Percentiles rank a stretch among this genome's conserved stretches.
phyloP scores from a whole-genome alignment of 2,113 vertebrate species.

The Onychorhynchus coronatus region DNA sequence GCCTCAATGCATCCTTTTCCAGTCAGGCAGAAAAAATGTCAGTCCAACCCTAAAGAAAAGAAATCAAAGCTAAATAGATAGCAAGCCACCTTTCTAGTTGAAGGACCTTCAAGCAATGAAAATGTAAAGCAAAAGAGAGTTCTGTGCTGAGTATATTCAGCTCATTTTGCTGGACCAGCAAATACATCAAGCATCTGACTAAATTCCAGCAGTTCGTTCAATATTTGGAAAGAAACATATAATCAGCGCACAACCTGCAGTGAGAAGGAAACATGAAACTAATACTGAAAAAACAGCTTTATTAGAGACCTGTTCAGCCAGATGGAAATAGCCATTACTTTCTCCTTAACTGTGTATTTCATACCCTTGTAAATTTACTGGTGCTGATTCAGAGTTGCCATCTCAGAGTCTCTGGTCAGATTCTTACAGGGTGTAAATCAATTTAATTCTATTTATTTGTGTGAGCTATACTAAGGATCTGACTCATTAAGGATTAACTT shows the following conservation, averaged over 20 bases:
- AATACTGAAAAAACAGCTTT: background rate
- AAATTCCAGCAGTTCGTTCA: background rate
- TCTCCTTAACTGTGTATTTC: background rate
- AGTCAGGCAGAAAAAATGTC: slow-evolving; percentile 13
- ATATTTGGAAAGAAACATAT: slow-evolving; percentile 30
- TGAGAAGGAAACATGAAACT: slow-evolving; percentile 17
- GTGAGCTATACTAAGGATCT: background rate
- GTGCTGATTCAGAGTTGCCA: background rate
- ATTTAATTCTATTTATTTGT: background rate
- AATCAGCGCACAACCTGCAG: background rate
- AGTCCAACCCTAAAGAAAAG: background rate
- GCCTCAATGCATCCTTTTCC: background rate
- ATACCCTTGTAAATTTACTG: background rate
- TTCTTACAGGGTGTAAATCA: background rate
- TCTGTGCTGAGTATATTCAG: background rate
- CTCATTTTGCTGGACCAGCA: background rate
- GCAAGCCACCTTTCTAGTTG: background rate
- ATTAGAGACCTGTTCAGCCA: background rate
- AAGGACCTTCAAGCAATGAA: background rate
- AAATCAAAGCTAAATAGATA: slow-evolving; percentile 20
- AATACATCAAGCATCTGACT: background rate
- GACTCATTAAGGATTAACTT: background rate
- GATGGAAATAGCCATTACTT: background rate
- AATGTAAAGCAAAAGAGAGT: background rate
- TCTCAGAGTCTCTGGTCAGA: background rate